Evolutionary conservation across 2,113 vertebrate species (phyloP).

Genomic region (Martes martes): DNA sequence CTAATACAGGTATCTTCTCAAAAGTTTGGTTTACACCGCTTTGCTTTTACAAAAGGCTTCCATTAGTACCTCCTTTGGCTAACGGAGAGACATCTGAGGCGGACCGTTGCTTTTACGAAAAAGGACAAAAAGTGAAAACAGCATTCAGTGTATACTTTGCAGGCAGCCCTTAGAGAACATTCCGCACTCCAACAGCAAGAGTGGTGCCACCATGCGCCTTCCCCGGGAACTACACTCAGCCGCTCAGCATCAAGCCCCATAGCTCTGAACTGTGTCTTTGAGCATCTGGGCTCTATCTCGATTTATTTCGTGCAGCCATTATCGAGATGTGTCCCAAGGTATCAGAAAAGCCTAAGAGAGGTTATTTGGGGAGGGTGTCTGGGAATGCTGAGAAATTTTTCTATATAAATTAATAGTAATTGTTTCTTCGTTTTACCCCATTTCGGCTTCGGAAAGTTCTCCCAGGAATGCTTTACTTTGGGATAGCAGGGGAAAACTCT

Average conservation of each 20-base stretch:
- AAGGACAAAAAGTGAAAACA: not conserved
- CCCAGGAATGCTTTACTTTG: not conserved
- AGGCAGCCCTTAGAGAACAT: not conserved
- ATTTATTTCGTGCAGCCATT: not conserved
- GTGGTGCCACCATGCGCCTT: not conserved
- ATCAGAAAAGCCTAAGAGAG: not conserved
- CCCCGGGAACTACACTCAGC: not conserved
- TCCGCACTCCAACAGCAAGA: accelerated
- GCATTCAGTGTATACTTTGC: not conserved
- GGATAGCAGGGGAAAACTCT: not conserved
- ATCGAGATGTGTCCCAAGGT: not conserved
- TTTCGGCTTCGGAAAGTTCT: not conserved
- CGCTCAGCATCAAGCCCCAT: not conserved
- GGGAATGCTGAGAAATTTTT: not conserved
- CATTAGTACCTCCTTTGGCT: not conserved
- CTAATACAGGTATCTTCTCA: not conserved
- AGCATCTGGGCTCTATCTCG: not conserved
- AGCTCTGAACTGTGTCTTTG: not conserved
- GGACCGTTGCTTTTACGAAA: not conserved
- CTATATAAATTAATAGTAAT: not conserved
- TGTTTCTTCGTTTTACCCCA: not conserved
- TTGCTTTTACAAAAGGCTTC: not conserved
- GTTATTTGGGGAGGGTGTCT: not conserved
- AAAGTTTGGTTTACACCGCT: not conserved
- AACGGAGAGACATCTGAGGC: not conserved